These are phyloP conservation scores for Odontesthes bonariensis DNA, from an alignment of 2,113 vertebrate species.

Conservation along the genomic window DNA sequence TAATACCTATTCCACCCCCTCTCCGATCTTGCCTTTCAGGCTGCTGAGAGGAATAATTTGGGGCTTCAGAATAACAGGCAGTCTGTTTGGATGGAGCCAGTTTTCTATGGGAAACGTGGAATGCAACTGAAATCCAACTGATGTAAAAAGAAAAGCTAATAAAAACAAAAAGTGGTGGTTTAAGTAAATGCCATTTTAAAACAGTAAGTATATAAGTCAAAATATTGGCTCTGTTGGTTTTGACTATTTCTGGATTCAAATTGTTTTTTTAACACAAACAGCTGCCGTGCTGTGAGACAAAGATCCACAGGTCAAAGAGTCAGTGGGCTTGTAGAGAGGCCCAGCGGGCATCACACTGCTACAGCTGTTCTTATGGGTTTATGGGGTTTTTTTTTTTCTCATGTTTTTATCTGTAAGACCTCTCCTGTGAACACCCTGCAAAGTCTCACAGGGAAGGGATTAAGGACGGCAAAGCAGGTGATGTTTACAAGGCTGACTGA, in stretches of 20 bases:
- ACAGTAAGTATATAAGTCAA: neutral
- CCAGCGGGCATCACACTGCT: neutral
- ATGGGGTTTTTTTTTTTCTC: neutral
- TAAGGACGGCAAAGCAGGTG: too few relatives aligned
- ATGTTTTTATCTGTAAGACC: neutral
- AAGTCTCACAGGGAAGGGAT: neutral
- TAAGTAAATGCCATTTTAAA: neutral
- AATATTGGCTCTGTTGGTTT: neutral
- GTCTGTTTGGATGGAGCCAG: neutral
- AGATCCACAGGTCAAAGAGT: constrained; percentile 1
- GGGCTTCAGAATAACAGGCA: neutral
- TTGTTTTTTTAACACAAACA: constrained; percentile 1
- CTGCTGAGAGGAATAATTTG: neutral
- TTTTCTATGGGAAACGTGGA: neutral
- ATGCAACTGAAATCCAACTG: neutral
- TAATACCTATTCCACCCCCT: neutral
- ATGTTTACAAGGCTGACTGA: too few relatives aligned
- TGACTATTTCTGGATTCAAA: constrained; percentile 3
- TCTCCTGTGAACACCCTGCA: constrained; percentile 11
- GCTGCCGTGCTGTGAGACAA: neutral
- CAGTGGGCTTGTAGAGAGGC: neutral
- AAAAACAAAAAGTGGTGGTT: too few relatives aligned
- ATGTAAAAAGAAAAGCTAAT: neutral
- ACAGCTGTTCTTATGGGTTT: neutral
- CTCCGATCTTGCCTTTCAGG: neutral